A percentile compares a stretch with the other conserved stretches of the same genome.
Evolutionary conservation across 2,797 vertebrate genomes (phyloP).

Genomic region (Synaphobranchus kaupii): DNA sequence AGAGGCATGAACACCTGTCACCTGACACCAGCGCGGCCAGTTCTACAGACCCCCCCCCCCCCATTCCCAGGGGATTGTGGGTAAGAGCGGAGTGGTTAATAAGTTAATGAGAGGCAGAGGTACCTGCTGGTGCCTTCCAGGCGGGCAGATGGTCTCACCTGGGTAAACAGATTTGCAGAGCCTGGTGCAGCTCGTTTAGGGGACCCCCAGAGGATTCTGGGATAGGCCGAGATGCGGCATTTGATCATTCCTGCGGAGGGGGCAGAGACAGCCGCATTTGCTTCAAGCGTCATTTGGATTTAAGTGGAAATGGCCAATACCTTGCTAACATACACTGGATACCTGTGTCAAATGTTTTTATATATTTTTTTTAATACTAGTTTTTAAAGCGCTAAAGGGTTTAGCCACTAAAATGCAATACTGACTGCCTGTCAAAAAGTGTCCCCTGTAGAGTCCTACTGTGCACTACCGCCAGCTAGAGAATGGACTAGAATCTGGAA

Average conservation of each 20-base stretch:
- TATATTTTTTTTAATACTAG: too few relatives aligned
- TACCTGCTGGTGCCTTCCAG: constrained; percentile 16
- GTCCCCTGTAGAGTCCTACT: not conserved
- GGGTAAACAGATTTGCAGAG: constrained; percentile 17
- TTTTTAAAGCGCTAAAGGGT: too few relatives aligned
- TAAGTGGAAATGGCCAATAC: not conserved
- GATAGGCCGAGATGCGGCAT: not conserved
- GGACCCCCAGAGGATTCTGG: constrained; percentile 8
- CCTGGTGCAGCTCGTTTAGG: not conserved
- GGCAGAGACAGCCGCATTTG: not conserved
- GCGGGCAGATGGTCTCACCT: constrained; percentile 29
- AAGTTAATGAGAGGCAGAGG: not conserved
- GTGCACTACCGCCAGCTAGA: not conserved
- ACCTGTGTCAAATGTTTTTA: not conserved
- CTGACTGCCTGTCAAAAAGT: too few relatives aligned
- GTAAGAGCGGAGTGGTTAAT: constrained; percentile 25
- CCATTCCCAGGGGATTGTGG: constrained; percentile 22
- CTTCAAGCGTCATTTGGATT: not conserved
- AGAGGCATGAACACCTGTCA: too few relatives aligned
- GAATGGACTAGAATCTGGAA: not conserved
- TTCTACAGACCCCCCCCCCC: not conserved
- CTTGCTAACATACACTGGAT: not conserved
- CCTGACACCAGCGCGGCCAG: not conserved
- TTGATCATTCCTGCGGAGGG: too few relatives aligned
- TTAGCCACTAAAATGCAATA: too few relatives aligned